These are phyloP conservation scores for Spatulosminthurus flaviceps DNA, from an alignment of 2,888 invertebrate genomes.

Conservation along the genomic window DNA sequence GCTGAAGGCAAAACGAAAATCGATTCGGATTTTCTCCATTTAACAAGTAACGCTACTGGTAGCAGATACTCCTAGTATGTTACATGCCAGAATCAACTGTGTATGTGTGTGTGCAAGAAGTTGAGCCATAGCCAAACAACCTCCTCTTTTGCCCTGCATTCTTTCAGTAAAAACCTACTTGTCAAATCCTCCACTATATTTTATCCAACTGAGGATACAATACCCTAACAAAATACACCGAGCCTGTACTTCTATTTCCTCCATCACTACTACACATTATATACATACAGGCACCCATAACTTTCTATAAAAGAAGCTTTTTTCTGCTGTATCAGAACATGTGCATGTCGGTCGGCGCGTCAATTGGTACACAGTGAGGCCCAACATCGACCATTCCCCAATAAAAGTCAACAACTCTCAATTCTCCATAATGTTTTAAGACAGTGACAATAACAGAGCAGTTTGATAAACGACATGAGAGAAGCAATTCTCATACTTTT, in stretches of 20 bases:
- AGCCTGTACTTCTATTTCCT: background rate
- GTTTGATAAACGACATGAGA: slow-evolving; percentile 25
- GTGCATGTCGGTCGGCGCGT: background rate
- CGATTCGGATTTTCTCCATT: slow-evolving; percentile 24
- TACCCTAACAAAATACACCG: too few relatives aligned
- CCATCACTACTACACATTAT: too few relatives aligned
- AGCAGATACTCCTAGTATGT: too few relatives aligned
- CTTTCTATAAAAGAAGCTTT: too few relatives aligned
- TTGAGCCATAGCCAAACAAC: background rate
- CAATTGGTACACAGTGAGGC: background rate
- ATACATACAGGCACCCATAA: too few relatives aligned
- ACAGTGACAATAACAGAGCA: slow-evolving; percentile 7
- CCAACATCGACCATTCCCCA: slow-evolving; percentile 2
- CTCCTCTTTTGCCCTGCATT: background rate
- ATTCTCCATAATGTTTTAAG: slow-evolving; percentile 23
- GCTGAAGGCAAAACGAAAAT: slow-evolving; percentile 28
- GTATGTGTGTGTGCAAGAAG: background rate
- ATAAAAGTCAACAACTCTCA: slow-evolving; percentile 40
- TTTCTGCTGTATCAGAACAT: too few relatives aligned
- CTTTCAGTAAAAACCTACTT: slow-evolving; percentile 2
- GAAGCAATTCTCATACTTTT: slow-evolving; percentile 18
- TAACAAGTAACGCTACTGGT: background rate
- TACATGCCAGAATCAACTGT: too few relatives aligned
- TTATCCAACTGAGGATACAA: background rate
- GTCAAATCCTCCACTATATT: slow-evolving; percentile 4